Conservation (phyloP, 2,888 invertebrate genomes). For the Gymnosoma rotundatum region DNA sequence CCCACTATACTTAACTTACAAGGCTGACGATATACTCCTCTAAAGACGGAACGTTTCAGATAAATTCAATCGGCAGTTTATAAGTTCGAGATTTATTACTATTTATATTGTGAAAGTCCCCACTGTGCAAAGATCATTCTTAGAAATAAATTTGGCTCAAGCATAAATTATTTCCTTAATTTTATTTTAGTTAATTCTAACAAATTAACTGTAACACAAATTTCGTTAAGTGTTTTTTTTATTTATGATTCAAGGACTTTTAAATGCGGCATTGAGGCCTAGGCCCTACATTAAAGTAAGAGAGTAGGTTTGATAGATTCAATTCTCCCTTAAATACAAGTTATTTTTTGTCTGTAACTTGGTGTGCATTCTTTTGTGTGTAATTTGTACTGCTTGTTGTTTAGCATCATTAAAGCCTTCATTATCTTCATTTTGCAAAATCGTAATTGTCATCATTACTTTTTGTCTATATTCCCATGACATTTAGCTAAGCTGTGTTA, state of each 20-base stretch:
- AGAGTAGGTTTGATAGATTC: background rate
- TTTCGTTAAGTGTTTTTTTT: background rate
- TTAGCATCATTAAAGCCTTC: conserved; percentile 48
- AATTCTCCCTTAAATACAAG: background rate
- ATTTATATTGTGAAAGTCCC: too few species aligned
- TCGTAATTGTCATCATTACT: conserved; percentile 62
- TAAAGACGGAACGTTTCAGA: too few species aligned
- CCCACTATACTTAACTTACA: too few species aligned
- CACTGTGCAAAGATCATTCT: too few species aligned
- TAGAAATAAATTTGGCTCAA: too few species aligned
- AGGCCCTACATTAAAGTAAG: background rate
- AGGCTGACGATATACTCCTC: too few species aligned
- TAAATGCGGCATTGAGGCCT: background rate
- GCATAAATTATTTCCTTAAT: too few species aligned
- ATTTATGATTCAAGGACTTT: background rate
- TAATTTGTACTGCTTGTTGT: conserved; percentile 23
- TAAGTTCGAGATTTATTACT: too few species aligned
- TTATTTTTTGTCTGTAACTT: background rate
- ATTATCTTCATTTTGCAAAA: conserved; percentile 47
- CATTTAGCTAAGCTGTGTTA: conserved; percentile 42
- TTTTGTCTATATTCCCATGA: conserved; percentile 57
- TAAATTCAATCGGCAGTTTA: too few species aligned
- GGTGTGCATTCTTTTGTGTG: background rate
- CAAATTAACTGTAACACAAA: background rate
- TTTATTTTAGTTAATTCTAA: too few species aligned